Evolutionary conservation across 92 coral and sea anemone genomes (phyloP), one percentile per base, ranked within the genome.

Genomic region (Epizoanthus fatuus): DNA sequence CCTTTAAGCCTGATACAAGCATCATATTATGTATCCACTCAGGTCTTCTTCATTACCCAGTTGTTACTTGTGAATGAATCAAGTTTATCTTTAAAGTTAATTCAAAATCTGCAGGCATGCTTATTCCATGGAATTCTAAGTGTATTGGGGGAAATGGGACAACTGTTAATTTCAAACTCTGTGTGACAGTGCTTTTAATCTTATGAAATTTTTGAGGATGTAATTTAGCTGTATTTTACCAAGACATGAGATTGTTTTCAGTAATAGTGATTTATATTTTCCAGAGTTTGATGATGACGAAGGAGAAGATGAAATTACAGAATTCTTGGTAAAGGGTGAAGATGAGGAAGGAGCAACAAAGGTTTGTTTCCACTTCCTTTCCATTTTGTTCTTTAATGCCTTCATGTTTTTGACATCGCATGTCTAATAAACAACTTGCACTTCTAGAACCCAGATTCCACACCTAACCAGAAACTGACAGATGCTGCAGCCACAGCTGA

Each of bases 401-500:
- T 12, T 37, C 5, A 16, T 62, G 2, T 62, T 80, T 17, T 54
- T 45, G 9, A 35, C 17, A 8, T 3, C 1, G n/a, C 19, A 19
- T 49, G 35, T 6, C 14, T 72, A 15, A 54, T 16, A n/a, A 10
- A 7, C 4, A 5, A 7, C 14, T 55, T n/a, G 13, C 4, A 20
- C 56, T 37, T 63, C 2, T 79, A 93, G 92, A 87, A 84, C 68
- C 90, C 90, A 45, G 93, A 93, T 58, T 81, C 93, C 63, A 91
- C 91, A 54, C 99, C 99, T 13, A 96, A 97, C 90, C 95, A 95
- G 67, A 91, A 93, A 39, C 90, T 97, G 59, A 95, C 95, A 69
- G 94, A 94, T 87, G 99, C 99, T 55, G 99, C 99, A 59, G 99
- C 99, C 20, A 97, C 99, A 63, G 99, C 99, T n/a, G 98, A 97